Evolutionary conservation across 2,888 invertebrate species (phyloP).

Genomic region (Perizoma flavofasciatum): DNA sequence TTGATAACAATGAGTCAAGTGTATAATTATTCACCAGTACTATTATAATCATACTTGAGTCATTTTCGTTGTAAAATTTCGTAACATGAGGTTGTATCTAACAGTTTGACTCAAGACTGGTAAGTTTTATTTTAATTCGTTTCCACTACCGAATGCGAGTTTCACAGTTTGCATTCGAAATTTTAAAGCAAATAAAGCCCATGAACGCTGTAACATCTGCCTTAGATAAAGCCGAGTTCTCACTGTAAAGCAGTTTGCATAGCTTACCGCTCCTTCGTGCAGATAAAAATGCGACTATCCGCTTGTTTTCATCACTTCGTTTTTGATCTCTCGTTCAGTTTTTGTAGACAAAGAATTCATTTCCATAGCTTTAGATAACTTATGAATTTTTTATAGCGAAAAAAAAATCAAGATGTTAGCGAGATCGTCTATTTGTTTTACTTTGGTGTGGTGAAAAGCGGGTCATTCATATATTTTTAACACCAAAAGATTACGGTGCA

Average conservation of each 20-base stretch:
- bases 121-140: background rate
- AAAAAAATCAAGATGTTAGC: background rate
- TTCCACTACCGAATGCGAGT: constrained; percentile 54
- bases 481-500: no score
- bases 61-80: no score
- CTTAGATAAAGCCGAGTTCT: constrained; percentile 57
- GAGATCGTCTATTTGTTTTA: no score
- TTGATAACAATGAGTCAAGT: no score
- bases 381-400: constrained; percentile 13
- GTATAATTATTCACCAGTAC: no score
- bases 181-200: constrained; percentile 67
- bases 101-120: no score
- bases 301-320: constrained; percentile 45
- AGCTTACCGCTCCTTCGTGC: constrained; percentile 45
- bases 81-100: no score
- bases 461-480: no score
- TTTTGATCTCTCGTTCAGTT: constrained; percentile 28
- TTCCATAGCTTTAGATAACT: constrained; percentile 23
- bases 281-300: constrained; percentile 62
- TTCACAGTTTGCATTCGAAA: constrained; percentile 71
- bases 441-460: no score
- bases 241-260: constrained; percentile 59
- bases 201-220: constrained; percentile 54
- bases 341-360: constrained; percentile 31
- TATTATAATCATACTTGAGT: no score